Evolutionary conservation across 2,113 vertebrate genomes (phyloP).

Genomic region (Corapipo altera): DNA sequence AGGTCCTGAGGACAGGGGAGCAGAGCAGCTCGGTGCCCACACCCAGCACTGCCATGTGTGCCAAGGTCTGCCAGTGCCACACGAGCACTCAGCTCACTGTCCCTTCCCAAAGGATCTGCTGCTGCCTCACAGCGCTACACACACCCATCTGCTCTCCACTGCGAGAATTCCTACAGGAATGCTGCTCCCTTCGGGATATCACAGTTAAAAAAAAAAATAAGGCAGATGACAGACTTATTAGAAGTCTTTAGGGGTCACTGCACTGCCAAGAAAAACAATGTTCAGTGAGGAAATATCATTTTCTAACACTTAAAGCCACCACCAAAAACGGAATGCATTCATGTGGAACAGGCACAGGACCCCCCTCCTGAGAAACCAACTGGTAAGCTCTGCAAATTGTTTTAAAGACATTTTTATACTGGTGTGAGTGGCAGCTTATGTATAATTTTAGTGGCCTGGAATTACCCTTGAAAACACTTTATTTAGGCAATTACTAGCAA

Average conservation of each 20-base stretch:
- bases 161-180: background rate
- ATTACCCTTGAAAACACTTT: background rate
- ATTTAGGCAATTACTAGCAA: background rate
- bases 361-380: background rate
- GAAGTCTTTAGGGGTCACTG: background rate
- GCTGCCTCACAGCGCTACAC: rapidly evolving
- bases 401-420: background rate
- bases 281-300: background rate
- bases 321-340: background rate
- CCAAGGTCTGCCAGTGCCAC: too few species aligned
- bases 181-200: background rate
- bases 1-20: background rate
- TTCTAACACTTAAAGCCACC: background rate
- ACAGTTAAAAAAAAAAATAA: background rate
- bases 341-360: background rate
- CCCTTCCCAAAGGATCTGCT: background rate
- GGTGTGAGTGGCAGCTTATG: background rate
- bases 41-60: too few species aligned
- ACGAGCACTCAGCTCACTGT: background rate
- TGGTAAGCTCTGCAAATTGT: background rate
- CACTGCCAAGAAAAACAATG: background rate
- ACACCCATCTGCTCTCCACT: background rate
- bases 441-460: background rate
- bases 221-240: background rate
- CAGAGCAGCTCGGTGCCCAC: background rate